A percentile compares a stretch with the other conserved stretches of the same genome.
These are phyloP conservation scores for Ditylenchus dipsaci DNA, from an alignment of 1,140 invertebrate species.

Conservation along the genomic window DNA sequence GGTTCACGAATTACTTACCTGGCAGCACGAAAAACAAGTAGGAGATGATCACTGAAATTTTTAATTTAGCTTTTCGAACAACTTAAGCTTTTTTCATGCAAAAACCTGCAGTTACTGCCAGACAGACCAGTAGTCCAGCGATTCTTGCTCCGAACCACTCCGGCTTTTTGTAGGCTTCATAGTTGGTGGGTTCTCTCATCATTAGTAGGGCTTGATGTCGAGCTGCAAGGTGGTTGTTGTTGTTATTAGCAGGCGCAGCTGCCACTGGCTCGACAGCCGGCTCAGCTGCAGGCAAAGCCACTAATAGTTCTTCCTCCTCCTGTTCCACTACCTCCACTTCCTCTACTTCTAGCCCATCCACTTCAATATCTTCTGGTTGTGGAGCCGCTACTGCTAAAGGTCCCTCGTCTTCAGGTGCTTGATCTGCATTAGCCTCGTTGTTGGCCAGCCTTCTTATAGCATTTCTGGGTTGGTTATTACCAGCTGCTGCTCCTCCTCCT, in stretches of 20 bases:
- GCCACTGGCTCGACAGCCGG: slow-evolving; percentile 8
- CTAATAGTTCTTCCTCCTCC: not conserved
- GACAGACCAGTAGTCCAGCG: slow-evolving; percentile 71
- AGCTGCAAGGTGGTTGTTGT: slow-evolving; percentile 60
- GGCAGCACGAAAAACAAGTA: slow-evolving; percentile 79
- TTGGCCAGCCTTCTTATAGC: not conserved
- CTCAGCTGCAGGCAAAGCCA: not conserved
- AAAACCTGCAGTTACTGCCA: slow-evolving; percentile 74
- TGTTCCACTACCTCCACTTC: slow-evolving; percentile 4
- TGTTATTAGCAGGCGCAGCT: slow-evolving; percentile 22
- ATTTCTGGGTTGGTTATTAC: slow-evolving; percentile 12
- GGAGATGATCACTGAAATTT: slow-evolving; percentile 68
- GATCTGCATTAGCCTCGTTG: slow-evolving; percentile 14
- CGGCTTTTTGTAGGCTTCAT: slow-evolving; percentile 47
- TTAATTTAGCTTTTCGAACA: too few relatives aligned
- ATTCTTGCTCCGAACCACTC: slow-evolving; percentile 73
- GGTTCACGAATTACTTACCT: slow-evolving; percentile 60
- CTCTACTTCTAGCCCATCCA: not conserved
- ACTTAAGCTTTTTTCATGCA: too few relatives aligned
- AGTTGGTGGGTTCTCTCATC: slow-evolving; percentile 34
- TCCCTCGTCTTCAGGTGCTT: slow-evolving; percentile 12
- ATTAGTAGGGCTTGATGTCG: slow-evolving; percentile 64
- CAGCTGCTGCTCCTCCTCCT: slow-evolving; percentile 1
- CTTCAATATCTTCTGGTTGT: not conserved
- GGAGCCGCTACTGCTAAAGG: slow-evolving; percentile 15